Evolutionary conservation across 37 sponge, comb jelly and placozoan genomes (phyloP).

Genomic region (Spongia lamella): DNA sequence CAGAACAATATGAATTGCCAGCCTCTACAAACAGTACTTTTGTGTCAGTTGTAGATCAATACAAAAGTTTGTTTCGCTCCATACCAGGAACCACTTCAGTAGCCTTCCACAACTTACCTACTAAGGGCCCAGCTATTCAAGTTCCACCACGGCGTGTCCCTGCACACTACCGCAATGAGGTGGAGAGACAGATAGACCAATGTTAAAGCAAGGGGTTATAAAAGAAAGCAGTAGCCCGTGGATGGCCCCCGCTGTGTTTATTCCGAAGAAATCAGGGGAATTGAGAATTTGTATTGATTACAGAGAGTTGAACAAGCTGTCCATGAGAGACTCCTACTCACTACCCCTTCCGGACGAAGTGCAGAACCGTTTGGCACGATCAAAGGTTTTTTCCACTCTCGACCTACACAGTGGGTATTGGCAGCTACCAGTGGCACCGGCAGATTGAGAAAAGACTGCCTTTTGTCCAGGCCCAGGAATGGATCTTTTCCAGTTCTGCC

Average conservation of each 20-base stretch:
- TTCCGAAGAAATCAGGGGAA: conserved; percentile 3
- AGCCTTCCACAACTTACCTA: background rate
- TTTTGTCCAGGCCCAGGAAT: conserved; percentile 35
- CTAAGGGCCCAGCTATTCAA: too few species aligned
- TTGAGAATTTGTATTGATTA: conserved; percentile 1
- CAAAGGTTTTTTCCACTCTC: background rate
- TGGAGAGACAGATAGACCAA: background rate
- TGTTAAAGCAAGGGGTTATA: conserved; percentile 5
- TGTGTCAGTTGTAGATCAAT: background rate
- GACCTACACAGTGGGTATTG: conserved; percentile 5
- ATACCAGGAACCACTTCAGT: background rate
- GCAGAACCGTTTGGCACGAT: background rate
- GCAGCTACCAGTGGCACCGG: conserved; percentile 10
- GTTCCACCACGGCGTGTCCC: too few species aligned
- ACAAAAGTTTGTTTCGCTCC: background rate
- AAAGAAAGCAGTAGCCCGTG: background rate
- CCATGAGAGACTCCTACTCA: background rate
- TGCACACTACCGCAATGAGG: background rate
- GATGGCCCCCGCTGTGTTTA: too few species aligned
- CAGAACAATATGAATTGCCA: too few species aligned
- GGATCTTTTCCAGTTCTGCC: conserved; percentile 15
- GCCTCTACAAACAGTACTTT: background rate
- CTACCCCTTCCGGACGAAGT: background rate
- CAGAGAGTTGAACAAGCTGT: background rate
- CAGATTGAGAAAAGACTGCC: conserved; percentile 5